These are phyloP conservation scores for Polydrusus tereticollis DNA, from an alignment of 2,888 invertebrate species.

Conservation along the genomic window DNA sequence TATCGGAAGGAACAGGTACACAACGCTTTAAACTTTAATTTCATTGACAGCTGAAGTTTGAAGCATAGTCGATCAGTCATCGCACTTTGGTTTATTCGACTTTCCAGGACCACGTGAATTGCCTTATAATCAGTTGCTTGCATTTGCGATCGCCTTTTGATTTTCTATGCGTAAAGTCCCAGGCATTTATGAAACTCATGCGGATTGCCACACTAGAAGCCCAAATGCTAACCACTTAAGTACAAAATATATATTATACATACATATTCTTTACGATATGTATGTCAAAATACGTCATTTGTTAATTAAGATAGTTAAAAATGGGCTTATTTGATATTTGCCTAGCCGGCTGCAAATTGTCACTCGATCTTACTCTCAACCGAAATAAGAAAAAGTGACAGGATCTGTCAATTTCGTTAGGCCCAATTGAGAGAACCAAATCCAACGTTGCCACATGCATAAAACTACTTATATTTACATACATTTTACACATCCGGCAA, in stretches of 20 bases:
- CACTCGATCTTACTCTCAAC: slow-evolving; percentile 16
- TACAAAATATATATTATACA: neutral
- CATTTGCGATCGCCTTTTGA: too few species aligned
- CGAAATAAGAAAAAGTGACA: slow-evolving; percentile 25
- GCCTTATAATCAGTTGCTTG: too few species aligned
- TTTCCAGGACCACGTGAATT: too few species aligned
- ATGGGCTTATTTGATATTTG: slow-evolving; percentile 5
- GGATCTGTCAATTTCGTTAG: slow-evolving; percentile 3
- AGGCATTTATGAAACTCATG: slow-evolving; percentile 6
- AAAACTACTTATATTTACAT: slow-evolving; percentile 11
- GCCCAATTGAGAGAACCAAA: too few species aligned
- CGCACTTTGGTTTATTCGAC: too few species aligned
- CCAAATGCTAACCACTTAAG: slow-evolving; percentile 3
- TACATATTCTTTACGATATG: neutral
- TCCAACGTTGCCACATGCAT: neutral
- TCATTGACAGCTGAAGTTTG: too few species aligned
- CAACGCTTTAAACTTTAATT: too few species aligned
- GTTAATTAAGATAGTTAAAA: neutral
- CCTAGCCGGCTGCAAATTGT: slow-evolving; percentile 25
- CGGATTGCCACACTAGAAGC: slow-evolving; percentile 24
- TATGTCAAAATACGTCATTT: neutral
- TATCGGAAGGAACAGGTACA: too few species aligned
- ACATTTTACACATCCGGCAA: neutral
- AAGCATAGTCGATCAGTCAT: too few species aligned
- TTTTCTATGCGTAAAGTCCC: too few species aligned